Base-by-base conservation (phyloP, 2,113 vertebrate species). In the Pseudopodoces humilis region DNA sequence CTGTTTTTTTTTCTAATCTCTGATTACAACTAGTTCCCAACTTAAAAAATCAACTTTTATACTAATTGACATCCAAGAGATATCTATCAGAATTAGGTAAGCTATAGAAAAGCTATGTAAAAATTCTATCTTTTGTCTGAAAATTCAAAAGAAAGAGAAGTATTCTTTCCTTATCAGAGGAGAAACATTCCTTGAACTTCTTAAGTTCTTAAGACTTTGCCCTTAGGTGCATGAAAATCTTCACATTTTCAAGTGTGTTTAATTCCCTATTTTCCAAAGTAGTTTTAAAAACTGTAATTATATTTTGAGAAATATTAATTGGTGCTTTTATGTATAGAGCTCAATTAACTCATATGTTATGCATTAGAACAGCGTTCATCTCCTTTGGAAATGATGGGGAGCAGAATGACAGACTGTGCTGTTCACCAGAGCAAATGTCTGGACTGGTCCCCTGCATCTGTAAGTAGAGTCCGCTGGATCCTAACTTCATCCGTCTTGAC, bases 401-500 rank as follows among this genome's bases (percentile, higher is more conserved):
- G 41, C 30, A 76, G 71, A 69, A 85, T 86, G 52, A 71, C 88
- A 84, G 37, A 53, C 60, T 72, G 46, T 52, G 7, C 87, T 90
- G 76, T 80, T 92, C 70, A 71, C 17, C 44, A 71, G 67, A 84
- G 64, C 44, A 72, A 63, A 79, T 71, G 82, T 91, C 91, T 96
- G 75, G 76, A 90, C 93, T 93, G 83, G 69, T 43, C 81, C 72
- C 81, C 82, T 85, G 49, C 20, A 7, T 96, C 95, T 96, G 31
- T 76, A 49, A 94, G 83, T 79, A 89, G 83, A 72, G 70, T 90
- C 87, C 95, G 65, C 75, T 96, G 78, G 91, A 86, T 95, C 72
- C 80, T 90, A 87, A 79, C 64, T 76, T 90, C 62, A 76, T 92
- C 93, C 90, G 15, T 94, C 67, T 92, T 98, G 96, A 95, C 81